Evolutionary conservation across 2,797 vertebrate species (phyloP), one percentile per base, ranked within the genome.

Genomic region (Octomys mimax): DNA sequence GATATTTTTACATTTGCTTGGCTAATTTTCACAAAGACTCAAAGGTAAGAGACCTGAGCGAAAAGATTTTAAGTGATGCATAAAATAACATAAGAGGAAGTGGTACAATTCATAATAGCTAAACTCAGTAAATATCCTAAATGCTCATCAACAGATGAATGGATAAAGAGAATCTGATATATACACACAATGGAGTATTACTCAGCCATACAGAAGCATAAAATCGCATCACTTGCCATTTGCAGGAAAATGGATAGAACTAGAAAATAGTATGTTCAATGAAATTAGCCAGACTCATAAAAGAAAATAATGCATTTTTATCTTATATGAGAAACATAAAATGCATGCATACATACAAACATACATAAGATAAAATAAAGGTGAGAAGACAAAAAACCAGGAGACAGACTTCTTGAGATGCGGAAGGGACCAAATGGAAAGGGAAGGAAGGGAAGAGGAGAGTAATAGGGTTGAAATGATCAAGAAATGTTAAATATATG

Each of bases 1-100:
- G 62, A 73, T 39, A 64, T 57, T 89, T 61, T 89, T 94, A 73
- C 26, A 64, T 87, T 87, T 71, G 39, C 54, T 79, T 75, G 31
- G 5, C 82, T 89, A 89, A 68, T 71, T 66, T 8, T 91, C 71
- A 89, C 22, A 89, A 61, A 96, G 61, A 36, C 19, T 46, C 3
- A 36, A 91, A 91, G 77, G 42, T 52, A 89, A 75, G 7, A 61
- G 57, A 80, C 8, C 19, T 14, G 2, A 66, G 14, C 14, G 49
- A 81, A 93, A 62, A 66, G 26, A 82, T 92, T n/a, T 61, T 81
- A 68, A 71, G n/a, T 57, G 39, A 61, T 0, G 0, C n/a, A 24
- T 75, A 59, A 87, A 46, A 79, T 87, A 39, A 73, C 14, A 8
- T 18, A n/a, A 42, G 57, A 73, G n/a, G 22, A 87, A 80, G 46